phyloP scores from a whole-genome alignment of 1,140 invertebrate species.

The Homarus americanus region DNA sequence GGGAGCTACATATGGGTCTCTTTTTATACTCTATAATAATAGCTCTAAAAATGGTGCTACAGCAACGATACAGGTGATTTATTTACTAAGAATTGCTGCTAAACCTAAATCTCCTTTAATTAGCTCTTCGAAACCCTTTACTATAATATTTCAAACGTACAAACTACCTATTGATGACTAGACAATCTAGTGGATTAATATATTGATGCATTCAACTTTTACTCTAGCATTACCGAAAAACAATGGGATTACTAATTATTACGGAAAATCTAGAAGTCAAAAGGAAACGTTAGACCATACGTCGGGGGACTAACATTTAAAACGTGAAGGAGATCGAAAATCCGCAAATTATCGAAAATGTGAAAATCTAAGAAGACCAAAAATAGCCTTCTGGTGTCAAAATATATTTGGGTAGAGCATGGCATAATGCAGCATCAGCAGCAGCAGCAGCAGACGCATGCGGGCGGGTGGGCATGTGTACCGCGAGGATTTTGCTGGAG shows the following conservation, averaged over 20 bases:
- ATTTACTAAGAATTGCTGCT: conserved; percentile 44
- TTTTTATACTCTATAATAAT: conserved; percentile 11
- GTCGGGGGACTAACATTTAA: conserved; percentile 12
- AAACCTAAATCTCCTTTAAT: conserved; percentile 44
- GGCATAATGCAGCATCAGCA: conserved; percentile 53
- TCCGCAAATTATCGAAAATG: conserved; percentile 55
- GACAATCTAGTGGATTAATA: conserved; percentile 27
- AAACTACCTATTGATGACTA: conserved; percentile 39
- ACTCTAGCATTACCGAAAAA: conserved; percentile 49
- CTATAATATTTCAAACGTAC: conserved; percentile 41
- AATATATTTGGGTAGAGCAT: conserved; percentile 48
- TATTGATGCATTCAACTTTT: conserved; percentile 41
- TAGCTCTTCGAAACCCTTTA: conserved; percentile 6
- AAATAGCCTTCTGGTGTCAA: conserved; percentile 58
- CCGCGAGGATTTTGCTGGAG: conserved; percentile 53
- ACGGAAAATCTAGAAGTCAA: conserved; percentile 48
- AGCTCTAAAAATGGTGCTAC: conserved; percentile 28
- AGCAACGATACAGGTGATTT: conserved; percentile 33
- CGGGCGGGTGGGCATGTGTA: conserved; percentile 47
- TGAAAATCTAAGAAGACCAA: conserved; percentile 64
- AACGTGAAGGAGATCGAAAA: conserved; percentile 59
- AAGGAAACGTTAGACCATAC: conserved; percentile 1
- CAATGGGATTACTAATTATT: conserved; percentile 25
- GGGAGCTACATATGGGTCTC: conserved; percentile 43
- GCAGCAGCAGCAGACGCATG: conserved; percentile 63